Evolutionary conservation across 2,888 invertebrate genomes (phyloP), one percentile per base, ranked within the genome.

Genomic region (Chironomus riparius): DNA sequence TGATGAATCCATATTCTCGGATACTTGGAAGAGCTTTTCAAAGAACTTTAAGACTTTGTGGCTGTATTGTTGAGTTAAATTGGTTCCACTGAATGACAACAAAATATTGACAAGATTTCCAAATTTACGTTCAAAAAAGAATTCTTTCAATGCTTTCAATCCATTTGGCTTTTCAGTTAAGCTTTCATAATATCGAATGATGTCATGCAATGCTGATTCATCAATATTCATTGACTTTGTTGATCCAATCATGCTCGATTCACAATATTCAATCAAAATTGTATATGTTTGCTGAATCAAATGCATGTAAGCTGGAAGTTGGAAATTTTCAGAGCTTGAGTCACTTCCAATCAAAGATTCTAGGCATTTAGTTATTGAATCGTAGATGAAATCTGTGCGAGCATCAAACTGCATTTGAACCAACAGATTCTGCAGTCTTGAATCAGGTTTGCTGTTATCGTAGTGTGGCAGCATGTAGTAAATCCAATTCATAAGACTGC

Each of bases 101-200:
- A 97, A 85, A 13, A 95, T 87, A 78, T 92, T 91, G 0, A 93
- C 91, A 61, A 96, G 87, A 77, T 90, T 90, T 79, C 88, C 89
- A 28, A 87, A 87, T 0, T 89, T 88, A 2, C 87, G 85, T 0
- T 87, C 86, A 3, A 87, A 88, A 80, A 95, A 95, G 80, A 95
- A 94, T 77, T 88, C 87, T 80, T 94, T 91, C 80, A 95, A 88
- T 0, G 96, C 95, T 79, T 90, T 88, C 78, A 92, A 88, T 0
- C 95, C 95, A 0, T 92, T 88, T 0, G 91, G 88, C 78, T 92
- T 92, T 75, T 95, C 95, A 22, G 97, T 83, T 78, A 95, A 89
- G 80, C 90, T 90, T 81, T 95, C 94, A 89, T 96, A 92, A 80
- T 94, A 95, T 79, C 91, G 91, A 78, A 84, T 83, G 38, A 83